These are phyloP conservation scores for Drosophila lini DNA, from an alignment of 1,140 invertebrate genomes.

Conservation along the genomic window DNA sequence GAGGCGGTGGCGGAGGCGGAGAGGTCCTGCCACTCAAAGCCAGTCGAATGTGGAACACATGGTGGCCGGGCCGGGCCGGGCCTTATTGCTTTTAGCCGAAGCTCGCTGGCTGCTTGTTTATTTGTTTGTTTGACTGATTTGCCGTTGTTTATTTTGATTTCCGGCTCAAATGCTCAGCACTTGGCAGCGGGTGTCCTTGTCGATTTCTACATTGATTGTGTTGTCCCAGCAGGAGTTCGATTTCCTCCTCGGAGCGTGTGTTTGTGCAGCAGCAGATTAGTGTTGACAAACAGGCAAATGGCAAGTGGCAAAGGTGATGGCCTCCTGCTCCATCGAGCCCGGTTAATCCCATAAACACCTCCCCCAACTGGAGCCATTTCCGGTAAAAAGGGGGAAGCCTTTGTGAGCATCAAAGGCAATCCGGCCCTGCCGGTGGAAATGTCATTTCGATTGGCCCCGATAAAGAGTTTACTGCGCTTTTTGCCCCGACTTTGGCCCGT, in stretches of 20 bases:
- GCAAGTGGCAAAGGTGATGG: constrained; percentile 31
- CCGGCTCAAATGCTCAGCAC: constrained; percentile 71
- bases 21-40: constrained; percentile 20
- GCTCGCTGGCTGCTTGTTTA: constrained; percentile 52
- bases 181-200: constrained; percentile 48
- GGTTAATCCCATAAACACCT: constrained; percentile 78
- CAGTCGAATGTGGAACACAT: constrained; percentile 50
- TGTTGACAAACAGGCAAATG: constrained; percentile 73
- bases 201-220: constrained; percentile 78
- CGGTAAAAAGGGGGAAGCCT: constrained; percentile 12
- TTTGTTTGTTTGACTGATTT: constrained; percentile 82
- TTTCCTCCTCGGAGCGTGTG: constrained; percentile 43
- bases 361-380: constrained; percentile 28
- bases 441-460: constrained; percentile 48
- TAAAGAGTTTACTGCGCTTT: constrained; percentile 31
- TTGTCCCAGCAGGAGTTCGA: constrained; percentile 70
- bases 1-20: not conserved
- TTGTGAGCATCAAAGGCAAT: constrained; percentile 39
- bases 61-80: constrained; percentile 5
- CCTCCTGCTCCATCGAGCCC: constrained; percentile 28
- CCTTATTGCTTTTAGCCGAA: constrained; percentile 73
- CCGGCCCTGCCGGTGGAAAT: constrained; percentile 32
- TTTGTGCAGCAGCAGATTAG: constrained; percentile 64
- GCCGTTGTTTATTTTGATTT: constrained; percentile 81
- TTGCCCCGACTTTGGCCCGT: constrained; percentile 14